phyloP scores from a whole-genome alignment of 2,797 vertebrate species.

The Jordanella pulchra region DNA sequence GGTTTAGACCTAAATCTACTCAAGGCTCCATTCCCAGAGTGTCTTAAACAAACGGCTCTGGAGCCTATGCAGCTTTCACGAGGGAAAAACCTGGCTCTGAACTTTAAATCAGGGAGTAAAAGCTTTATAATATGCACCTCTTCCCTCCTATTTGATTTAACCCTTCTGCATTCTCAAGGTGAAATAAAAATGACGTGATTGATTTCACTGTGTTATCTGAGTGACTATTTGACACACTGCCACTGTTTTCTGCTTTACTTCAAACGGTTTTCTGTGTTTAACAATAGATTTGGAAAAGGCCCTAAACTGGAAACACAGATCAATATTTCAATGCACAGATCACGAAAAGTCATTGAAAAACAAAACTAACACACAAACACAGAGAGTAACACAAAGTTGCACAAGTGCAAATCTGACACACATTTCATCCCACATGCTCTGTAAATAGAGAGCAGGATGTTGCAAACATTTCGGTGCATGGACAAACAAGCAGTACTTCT shows the following conservation, averaged over 20 bases:
- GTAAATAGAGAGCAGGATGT: conserved; percentile 78
- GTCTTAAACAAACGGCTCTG: conserved; percentile 62
- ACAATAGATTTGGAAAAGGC: conserved; percentile 14
- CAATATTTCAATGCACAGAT: conserved; percentile 27
- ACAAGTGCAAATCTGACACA: conserved; percentile 59
- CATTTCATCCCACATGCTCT: conserved; percentile 75
- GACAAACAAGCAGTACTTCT: conserved; percentile 71
- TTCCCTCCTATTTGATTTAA: conserved; percentile 37
- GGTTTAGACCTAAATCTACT: conserved; percentile 64
- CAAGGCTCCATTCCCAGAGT: conserved; percentile 55
- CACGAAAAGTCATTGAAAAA: conserved; percentile 11
- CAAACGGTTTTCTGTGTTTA: conserved; percentile 12
- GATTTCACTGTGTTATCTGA: conserved; percentile 36
- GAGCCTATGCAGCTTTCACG: conserved; percentile 48
- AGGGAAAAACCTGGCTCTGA: conserved; percentile 26
- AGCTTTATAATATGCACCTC: conserved; percentile 29
- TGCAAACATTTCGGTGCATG: conserved; percentile 72
- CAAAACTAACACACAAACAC: conserved; percentile 25
- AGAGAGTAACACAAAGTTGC: conserved; percentile 38
- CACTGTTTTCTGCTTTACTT: conserved; percentile 5
- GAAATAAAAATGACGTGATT: conserved; percentile 39
- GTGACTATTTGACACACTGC: conserved; percentile 50
- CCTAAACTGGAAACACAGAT: conserved; percentile 21
- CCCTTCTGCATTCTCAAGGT: conserved; percentile 46
- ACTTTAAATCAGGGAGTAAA: conserved; percentile 58